Percentiles rank a stretch among this genome's conserved stretches.
phyloP scores from a whole-genome alignment of 2,888 invertebrate species.

The Plagodis pulveraria region DNA sequence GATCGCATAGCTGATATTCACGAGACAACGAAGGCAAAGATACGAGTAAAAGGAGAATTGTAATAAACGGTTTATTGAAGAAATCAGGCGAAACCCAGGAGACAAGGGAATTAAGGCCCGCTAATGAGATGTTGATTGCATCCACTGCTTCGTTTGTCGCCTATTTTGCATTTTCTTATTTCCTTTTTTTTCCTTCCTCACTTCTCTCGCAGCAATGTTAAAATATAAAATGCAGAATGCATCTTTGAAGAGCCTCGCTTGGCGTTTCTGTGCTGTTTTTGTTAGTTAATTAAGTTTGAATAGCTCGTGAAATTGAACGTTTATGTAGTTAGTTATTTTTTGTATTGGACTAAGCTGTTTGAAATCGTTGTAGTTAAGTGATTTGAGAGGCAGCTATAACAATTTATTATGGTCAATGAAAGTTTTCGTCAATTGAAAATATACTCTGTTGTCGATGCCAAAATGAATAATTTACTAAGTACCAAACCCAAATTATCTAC shows the following conservation, averaged over 20 bases:
- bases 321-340: not conserved
- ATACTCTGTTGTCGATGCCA: no score
- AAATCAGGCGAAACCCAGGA: conserved; percentile 59
- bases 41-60: conserved; percentile 55
- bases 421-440: no score
- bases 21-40: conserved; percentile 50
- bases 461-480: no score
- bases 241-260: conserved; percentile 60
- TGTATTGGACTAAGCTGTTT: not conserved
- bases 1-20: conserved; percentile 64
- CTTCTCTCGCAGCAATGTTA: conserved; percentile 49
- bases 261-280: conserved; percentile 49
- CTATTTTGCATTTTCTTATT: conserved; percentile 64
- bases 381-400: no score
- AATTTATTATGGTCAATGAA: no score
- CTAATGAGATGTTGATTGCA: conserved; percentile 84
- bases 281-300: conserved; percentile 31
- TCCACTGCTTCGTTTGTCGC: conserved; percentile 69
- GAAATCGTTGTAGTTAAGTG: no score
- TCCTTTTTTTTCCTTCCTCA: conserved; percentile 46
- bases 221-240: conserved; percentile 71
- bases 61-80: conserved; percentile 76
- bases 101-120: conserved; percentile 74
- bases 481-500: no score
- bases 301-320: not conserved